A percentile compares a stretch with the other conserved stretches of the same genome.
Evolutionary conservation across 2,113 vertebrate genomes (phyloP).

Genomic region (Puma concolor): DNA sequence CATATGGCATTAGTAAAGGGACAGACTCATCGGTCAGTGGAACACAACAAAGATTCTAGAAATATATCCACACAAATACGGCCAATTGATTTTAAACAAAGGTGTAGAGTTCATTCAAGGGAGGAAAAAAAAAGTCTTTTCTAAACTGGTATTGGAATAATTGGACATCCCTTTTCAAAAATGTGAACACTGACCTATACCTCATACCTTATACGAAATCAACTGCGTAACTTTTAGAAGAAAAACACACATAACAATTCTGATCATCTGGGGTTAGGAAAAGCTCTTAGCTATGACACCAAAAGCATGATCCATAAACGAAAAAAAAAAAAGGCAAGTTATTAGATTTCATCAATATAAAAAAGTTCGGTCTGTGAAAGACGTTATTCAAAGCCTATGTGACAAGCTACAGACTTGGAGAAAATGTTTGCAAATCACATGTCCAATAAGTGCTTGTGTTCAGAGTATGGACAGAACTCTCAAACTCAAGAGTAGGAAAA

Average conservation of each 20-base stretch:
- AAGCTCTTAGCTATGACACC: not conserved
- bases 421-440: not conserved
- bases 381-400: not conserved
- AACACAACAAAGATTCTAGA: not conserved
- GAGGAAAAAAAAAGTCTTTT: not conserved
- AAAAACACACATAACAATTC: not conserved
- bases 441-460: not conserved
- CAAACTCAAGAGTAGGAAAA: not conserved
- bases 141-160: not conserved
- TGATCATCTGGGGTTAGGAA: not conserved
- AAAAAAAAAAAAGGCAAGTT: not conserved
- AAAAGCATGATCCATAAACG: not conserved
- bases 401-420: not conserved
- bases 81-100: not conserved
- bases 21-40: not conserved
- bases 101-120: not conserved
- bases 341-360: not conserved
- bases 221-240: not conserved
- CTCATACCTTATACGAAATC: not conserved
- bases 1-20: not conserved
- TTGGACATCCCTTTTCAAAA: not conserved
- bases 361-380: not conserved
- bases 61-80: not conserved
- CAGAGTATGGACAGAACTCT: not conserved
- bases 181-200: not conserved